Evolutionary conservation across 2,113 vertebrate genomes (phyloP).

Genomic region (Cyprichromis sp.): DNA sequence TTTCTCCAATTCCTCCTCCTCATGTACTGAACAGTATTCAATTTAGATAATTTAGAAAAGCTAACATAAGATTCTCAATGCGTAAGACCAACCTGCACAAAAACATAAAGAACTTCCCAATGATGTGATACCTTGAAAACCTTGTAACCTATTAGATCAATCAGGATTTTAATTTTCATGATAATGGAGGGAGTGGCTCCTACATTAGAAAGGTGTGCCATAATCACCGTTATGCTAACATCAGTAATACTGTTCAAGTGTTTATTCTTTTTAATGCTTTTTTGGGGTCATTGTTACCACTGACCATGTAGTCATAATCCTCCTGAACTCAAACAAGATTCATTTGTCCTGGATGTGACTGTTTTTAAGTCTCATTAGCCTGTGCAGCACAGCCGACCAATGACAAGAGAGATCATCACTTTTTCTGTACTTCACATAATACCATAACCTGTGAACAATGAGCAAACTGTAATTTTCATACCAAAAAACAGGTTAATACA

Average conservation of each 20-base stretch:
- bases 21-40: background rate
- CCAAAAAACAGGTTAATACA: background rate
- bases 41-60: background rate
- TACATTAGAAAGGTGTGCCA: background rate
- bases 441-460: background rate
- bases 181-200: background rate
- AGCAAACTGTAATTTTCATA: background rate
- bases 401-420: background rate
- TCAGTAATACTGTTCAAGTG: background rate
- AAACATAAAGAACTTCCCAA: background rate
- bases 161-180: background rate
- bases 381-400: background rate
- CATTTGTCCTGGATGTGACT: background rate
- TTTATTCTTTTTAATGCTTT: background rate
- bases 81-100: background rate
- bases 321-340: background rate
- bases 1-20: background rate
- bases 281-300: background rate
- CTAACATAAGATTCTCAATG: background rate
- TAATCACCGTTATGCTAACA: background rate
- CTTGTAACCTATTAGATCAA: background rate
- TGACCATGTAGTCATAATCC: background rate
- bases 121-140: background rate
- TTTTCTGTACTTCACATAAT: background rate
- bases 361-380: background rate